phyloP scores from a whole-genome alignment of 1,140 invertebrate species.

The Euschistus heros region DNA sequence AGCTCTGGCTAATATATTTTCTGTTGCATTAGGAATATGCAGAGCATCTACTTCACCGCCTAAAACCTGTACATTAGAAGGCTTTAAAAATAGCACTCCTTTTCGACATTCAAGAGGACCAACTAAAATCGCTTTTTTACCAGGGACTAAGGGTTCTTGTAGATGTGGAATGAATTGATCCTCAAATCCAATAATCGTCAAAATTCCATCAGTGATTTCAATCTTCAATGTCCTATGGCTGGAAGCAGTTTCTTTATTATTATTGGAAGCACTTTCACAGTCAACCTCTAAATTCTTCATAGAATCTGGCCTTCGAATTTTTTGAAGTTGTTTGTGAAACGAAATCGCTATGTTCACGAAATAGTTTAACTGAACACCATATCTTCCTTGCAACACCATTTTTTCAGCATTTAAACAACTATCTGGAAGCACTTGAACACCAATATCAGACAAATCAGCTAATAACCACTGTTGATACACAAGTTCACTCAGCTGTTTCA shows the following conservation, averaged over 20 bases:
- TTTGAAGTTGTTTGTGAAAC: constrained; percentile 50
- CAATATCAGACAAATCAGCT: constrained; percentile 47
- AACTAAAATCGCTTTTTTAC: constrained; percentile 48
- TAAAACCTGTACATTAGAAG: constrained; percentile 48
- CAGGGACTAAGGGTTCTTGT: constrained; percentile 48
- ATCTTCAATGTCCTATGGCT: constrained; percentile 47
- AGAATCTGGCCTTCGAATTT: constrained; percentile 42
- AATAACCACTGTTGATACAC: constrained; percentile 48
- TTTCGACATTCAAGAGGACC: constrained; percentile 58
- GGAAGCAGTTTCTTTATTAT: constrained; percentile 35
- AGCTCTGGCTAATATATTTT: constrained; percentile 48
- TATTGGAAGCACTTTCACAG: constrained; percentile 40
- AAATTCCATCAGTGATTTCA: constrained; percentile 62
- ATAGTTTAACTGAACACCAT: constrained; percentile 45
- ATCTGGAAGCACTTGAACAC: constrained; percentile 43
- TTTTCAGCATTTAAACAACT: constrained; percentile 37
- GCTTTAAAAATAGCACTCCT: constrained; percentile 56
- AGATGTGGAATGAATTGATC: constrained; percentile 52
- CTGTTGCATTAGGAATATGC: constrained; percentile 44
- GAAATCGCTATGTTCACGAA: constrained; percentile 43
- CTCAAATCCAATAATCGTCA: constrained; percentile 59
- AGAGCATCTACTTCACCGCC: constrained; percentile 64
- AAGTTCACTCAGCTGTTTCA: constrained; percentile 32
- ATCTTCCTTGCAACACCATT: constrained; percentile 40
- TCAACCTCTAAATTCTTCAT: constrained; percentile 24